Conservation (phyloP, 1,140 invertebrate genomes). For the Drosophila santomea region DNA sequence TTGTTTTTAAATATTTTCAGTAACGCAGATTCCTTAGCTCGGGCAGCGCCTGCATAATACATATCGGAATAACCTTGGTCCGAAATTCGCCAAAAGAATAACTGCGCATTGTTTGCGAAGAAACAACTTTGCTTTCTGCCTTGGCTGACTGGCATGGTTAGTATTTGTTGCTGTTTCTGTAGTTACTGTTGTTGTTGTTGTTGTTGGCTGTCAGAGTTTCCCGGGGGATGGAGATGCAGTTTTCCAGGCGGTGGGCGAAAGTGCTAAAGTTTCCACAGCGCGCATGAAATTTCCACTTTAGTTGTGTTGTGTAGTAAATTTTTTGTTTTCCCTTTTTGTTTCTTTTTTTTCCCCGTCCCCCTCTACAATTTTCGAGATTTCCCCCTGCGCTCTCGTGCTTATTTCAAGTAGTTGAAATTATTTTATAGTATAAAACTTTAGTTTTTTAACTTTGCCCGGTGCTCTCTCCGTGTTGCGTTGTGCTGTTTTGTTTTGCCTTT, state of each 20-base stretch:
- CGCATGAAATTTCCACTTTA: slow-evolving; percentile 81
- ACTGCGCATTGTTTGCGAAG: slow-evolving; percentile 77
- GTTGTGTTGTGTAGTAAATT: slow-evolving; percentile 72
- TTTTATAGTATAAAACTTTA: slow-evolving; percentile 83
- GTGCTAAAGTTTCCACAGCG: slow-evolving; percentile 78
- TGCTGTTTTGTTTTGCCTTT: slow-evolving; percentile 23
- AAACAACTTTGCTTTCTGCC: slow-evolving; percentile 72
- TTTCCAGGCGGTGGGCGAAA: slow-evolving; percentile 17
- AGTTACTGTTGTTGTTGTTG: not conserved
- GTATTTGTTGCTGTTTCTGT: not conserved
- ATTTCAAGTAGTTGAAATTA: slow-evolving; percentile 81
- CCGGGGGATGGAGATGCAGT: slow-evolving; percentile 14
- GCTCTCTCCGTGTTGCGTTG: slow-evolving; percentile 10
- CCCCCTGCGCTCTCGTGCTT: slow-evolving; percentile 53
- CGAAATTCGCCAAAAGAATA: slow-evolving; percentile 77
- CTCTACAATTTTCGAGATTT: slow-evolving; percentile 29
- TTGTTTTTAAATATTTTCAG: slow-evolving; percentile 24
- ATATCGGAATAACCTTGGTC: slow-evolving; percentile 80
- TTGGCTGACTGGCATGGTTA: slow-evolving; percentile 47
- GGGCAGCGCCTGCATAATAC: slow-evolving; percentile 60
- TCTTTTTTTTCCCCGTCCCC: not conserved
- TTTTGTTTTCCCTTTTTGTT: slow-evolving; percentile 54
- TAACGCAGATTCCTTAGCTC: slow-evolving; percentile 59
- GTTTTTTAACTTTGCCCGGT: slow-evolving; percentile 73
- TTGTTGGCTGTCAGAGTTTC: slow-evolving; percentile 49